phyloP scores from a whole-genome alignment of 2,113 vertebrate species.

The Pogonocichla stellata region DNA sequence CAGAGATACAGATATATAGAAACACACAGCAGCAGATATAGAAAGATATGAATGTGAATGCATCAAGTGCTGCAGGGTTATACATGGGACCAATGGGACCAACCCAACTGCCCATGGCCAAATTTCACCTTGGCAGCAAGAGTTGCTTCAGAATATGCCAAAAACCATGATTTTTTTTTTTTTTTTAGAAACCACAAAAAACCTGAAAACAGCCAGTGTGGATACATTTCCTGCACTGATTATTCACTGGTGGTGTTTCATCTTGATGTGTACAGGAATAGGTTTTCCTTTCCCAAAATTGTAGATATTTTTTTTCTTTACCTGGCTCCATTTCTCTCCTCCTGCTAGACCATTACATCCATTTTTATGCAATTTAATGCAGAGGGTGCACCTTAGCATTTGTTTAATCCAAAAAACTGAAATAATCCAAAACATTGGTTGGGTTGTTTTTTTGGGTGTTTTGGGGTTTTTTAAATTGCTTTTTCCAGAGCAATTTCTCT shows the following conservation, averaged over 20 bases:
- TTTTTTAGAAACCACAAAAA: not conserved
- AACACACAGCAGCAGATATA: not conserved
- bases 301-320: not conserved
- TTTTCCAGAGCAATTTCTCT: rapidly evolving
- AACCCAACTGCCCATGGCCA: rapidly evolving
- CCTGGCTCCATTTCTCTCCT: not conserved
- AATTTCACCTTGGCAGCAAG: not conserved
- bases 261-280: not conserved
- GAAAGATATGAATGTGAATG: not conserved
- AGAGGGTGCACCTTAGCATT: not conserved
- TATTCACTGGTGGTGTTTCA: not conserved
- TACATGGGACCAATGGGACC: not conserved
- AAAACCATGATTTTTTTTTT: rapidly evolving
- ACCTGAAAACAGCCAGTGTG: not conserved
- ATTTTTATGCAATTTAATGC: not conserved
- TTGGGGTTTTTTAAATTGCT: not conserved
- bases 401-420: not conserved
- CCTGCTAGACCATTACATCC: not conserved
- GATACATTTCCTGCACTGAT: not conserved
- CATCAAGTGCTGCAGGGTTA: not conserved
- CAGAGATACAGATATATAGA: rapidly evolving
- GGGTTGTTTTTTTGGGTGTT: not conserved
- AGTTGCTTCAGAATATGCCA: not conserved
- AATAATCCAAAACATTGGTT: not conserved
- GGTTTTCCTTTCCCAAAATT: not conserved